Evolutionary conservation across 2,888 invertebrate genomes (phyloP), one percentile per base, ranked within the genome.

Genomic region (Metallyticus violacea): DNA sequence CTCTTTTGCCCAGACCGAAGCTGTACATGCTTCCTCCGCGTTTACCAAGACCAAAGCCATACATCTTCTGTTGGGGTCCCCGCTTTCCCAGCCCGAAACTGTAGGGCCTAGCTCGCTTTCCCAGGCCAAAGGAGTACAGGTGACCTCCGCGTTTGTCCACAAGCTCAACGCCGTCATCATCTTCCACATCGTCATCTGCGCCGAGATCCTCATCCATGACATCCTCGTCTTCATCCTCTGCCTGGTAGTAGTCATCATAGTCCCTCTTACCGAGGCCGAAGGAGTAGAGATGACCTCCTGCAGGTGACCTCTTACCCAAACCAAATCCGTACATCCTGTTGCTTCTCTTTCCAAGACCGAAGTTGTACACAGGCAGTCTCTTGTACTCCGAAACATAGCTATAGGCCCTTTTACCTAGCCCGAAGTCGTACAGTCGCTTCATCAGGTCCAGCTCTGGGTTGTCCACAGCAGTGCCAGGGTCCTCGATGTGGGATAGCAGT

Each of bases 61-160:
- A 89, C 27, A 87, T 29, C 22, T 85, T 81, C 62, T 86, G 86
- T 6, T 25, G 28, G 6, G 83, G 83, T 88, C 93, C 92, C 15
- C 96, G 93, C 89, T 95, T 94, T 1, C 96, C 96, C n/a, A 96
- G 92, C 0, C 96, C 96, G 90, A 96, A 95, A 29, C 94, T 94
- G 91, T 95, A 96, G 0, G 94, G 94, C 28, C 94, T 93, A 30
- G 93, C 93, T 86, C 95, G 93, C 91, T 95, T 90, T 9, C 90
- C 90, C 25, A 90, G 87, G 3, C 90, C 90, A 83, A 90, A 89
- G 22, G 90, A 89, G 87, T 90, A 90, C 76, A 89, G 86, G 26
- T 89, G 87, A 15, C 40, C 40, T 77, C 88, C 89, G 27, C 87
- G 83, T 80, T 88, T 88, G 26, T 85, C 87, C 28, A 88, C 77